Evolutionary conservation across 2,113 vertebrate genomes (phyloP).

Genomic region (Festucalex cinctus): DNA sequence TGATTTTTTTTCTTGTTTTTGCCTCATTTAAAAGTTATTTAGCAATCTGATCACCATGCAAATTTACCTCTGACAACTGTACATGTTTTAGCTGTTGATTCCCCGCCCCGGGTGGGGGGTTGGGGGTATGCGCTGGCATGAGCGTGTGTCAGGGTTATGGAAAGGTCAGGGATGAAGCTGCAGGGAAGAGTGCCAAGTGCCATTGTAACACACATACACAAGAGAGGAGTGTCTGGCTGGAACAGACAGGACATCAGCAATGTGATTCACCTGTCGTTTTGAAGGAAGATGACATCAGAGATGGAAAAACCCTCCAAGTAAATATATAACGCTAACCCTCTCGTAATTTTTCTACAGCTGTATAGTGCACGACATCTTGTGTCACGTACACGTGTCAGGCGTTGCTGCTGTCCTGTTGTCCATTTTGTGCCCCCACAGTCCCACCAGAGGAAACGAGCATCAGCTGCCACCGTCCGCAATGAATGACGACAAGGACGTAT

Average conservation of each 20-base stretch:
- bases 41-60: neutral
- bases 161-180: slow-evolving; percentile 1
- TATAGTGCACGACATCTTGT: neutral
- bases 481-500: slow-evolving; percentile 9
- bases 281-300: slow-evolving; percentile 70
- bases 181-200: neutral
- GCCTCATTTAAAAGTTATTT: neutral
- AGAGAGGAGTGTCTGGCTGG: neutral
- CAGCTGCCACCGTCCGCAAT: slow-evolving; percentile 15
- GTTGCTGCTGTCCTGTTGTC: slow-evolving; percentile 9
- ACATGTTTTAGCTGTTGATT: neutral
- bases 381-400: slow-evolving; percentile 5
- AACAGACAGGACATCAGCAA: neutral
- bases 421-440: slow-evolving; percentile 1
- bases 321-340: neutral
- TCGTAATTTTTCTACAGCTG: neutral
- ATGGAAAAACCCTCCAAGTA: slow-evolving; percentile 36
- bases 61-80: neutral
- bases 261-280: neutral
- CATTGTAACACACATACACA: neutral
- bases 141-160: neutral
- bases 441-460: slow-evolving; percentile 8
- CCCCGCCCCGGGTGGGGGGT: neutral
- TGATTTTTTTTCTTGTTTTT: neutral
- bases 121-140: neutral